Evolutionary conservation across 2,797 vertebrate genomes (phyloP), one percentile per base, ranked within the genome.

Genomic region (Peromyscus aztecus): DNA sequence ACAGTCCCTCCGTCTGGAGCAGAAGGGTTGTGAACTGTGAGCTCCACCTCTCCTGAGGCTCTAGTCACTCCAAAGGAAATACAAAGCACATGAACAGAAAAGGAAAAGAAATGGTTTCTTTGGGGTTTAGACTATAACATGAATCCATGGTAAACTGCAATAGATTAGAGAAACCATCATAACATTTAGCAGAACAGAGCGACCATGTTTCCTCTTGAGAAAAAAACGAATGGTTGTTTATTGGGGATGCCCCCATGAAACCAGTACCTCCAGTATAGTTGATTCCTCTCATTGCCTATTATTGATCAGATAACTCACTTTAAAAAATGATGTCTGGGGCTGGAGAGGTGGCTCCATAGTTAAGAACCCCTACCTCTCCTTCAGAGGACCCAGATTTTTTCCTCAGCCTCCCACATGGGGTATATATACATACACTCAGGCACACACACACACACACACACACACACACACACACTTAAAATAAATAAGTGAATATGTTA

Each of bases 21-120:
- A 93, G 90, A 93, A 94, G 69, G 94, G 95, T 84, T 94, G 82
- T 96, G 96, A 97, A 96, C 97, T 71, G 19, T 52, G 52, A 80
- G 83, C 63, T 85, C 37, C 73, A 78, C 23, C 40, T 96, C 94
- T 95, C 94, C 86, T 24, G 85, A 97, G 97, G 95, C 63, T 90
- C 77, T 29, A 94, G 65, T 91, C 83, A 90, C 76, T 95, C 81
- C 59, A 49, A 92, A 95, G 85, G 61, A 97, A 95, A 65, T 76
- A 92, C 19, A 59, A 85, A 69, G 83, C 93, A 91, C 96, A 69
- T 9, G 49, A 89, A 96, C 92, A 89, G 86, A 94, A 96, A 96
- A 71, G 57, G 87, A 90, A 85, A 97, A 91, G 75, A 97, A 90
- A 91, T 71, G 84, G 49, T 67, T 93, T 92, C 57, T 77, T 95